Percentiles rank a stretch among this genome's conserved stretches.
Evolutionary conservation across 2,797 vertebrate genomes (phyloP).

Genomic region (Heteromormyrus szaboi): DNA sequence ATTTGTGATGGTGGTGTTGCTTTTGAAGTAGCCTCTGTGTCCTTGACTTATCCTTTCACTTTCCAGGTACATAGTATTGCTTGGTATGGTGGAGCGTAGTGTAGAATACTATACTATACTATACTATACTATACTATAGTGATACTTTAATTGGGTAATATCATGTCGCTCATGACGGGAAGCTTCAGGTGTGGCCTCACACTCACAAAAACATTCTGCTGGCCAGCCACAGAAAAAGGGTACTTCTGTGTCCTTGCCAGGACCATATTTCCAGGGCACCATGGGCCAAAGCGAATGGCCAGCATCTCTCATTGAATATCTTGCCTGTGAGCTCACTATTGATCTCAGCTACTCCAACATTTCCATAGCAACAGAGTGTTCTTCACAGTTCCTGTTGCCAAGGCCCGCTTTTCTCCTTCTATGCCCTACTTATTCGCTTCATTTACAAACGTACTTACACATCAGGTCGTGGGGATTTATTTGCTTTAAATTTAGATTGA

Average conservation of each 20-base stretch:
- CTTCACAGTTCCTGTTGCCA: not conserved
- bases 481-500: slow-evolving; percentile 8
- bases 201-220: not conserved
- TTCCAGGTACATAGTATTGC: not conserved
- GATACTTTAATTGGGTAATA: not conserved
- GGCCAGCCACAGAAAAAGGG: not conserved
- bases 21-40: not conserved
- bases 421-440: not conserved
- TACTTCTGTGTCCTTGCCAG: not conserved
- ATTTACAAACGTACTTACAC: not conserved
- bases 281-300: not conserved
- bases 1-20: not conserved
- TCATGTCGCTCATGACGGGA: not conserved
- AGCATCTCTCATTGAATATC: not conserved
- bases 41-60: not conserved
- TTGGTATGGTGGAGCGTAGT: not conserved
- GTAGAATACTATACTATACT: not conserved
- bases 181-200: not conserved
- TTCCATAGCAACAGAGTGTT: slow-evolving; percentile 9
- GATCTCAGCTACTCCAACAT: not conserved
- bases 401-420: not conserved
- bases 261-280: not conserved
- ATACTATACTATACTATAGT: not conserved
- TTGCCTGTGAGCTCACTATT: not conserved
- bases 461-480: not conserved